Evolutionary conservation across 2,888 invertebrate species (phyloP).

Genomic region (Diarsia rubi): DNA sequence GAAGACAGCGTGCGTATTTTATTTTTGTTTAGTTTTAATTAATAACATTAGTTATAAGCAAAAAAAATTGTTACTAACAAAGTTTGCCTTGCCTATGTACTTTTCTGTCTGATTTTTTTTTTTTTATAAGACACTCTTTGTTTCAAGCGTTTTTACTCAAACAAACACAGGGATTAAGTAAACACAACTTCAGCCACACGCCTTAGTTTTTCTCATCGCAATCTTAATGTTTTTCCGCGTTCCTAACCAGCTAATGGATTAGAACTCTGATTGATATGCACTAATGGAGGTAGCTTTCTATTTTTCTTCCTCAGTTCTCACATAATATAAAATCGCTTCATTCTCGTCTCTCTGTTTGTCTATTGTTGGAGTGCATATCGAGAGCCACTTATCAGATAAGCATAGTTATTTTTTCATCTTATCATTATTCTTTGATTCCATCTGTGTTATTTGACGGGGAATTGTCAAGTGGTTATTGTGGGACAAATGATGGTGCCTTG

Average conservation of each 20-base stretch:
- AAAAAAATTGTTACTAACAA: too few relatives aligned
- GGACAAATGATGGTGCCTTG: not conserved
- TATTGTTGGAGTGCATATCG: not conserved
- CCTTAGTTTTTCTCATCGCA: conserved; percentile 46
- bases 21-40: too few relatives aligned
- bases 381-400: not conserved
- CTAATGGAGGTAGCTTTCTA: conserved; percentile 15
- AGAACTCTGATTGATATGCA: conserved; percentile 45
- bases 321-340: not conserved
- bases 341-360: not conserved
- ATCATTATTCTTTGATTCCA: not conserved
- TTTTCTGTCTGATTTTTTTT: too few relatives aligned
- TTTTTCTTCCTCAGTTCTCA: not conserved
- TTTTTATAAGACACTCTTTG: too few relatives aligned
- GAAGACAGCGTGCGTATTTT: too few relatives aligned
- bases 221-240: conserved; percentile 49
- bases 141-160: conserved; percentile 5
- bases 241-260: conserved; percentile 29
- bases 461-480: not conserved
- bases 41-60: too few relatives aligned
- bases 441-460: not conserved
- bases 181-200: conserved; percentile 23
- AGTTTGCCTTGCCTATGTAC: too few relatives aligned
- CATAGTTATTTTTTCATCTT: not conserved
- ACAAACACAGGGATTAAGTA: conserved; percentile 50